Evolutionary conservation across 2,113 vertebrate species (phyloP).

Genomic region (Butorides virescens): DNA sequence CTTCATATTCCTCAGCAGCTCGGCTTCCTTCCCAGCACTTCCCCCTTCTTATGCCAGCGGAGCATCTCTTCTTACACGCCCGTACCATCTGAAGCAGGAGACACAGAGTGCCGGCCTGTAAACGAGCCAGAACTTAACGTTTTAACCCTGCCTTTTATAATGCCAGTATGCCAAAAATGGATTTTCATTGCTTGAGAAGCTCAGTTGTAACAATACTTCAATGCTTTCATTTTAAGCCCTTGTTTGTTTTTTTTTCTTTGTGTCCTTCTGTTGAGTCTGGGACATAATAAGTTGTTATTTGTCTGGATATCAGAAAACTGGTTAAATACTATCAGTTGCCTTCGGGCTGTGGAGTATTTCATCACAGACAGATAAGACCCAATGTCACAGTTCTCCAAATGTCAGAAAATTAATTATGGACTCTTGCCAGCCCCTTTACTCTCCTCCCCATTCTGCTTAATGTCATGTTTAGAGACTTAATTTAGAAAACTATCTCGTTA

Average conservation of each 20-base stretch:
- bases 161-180: neutral
- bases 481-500: conserved; percentile 10
- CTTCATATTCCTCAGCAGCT: neutral
- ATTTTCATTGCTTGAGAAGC: neutral
- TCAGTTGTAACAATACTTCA: neutral
- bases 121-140: neutral
- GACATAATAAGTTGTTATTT: neutral
- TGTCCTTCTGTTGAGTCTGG: neutral
- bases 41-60: neutral
- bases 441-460: neutral
- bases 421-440: conserved; percentile 10
- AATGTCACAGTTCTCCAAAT: conserved; percentile 54
- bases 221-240: neutral
- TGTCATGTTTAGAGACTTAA: conserved; percentile 26
- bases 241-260: neutral
- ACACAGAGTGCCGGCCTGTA: neutral
- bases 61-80: neutral
- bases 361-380: neutral
- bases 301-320: neutral
- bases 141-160: neutral
- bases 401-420: conserved; percentile 50
- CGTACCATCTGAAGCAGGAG: neutral
- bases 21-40: neutral
- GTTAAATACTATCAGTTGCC: neutral
- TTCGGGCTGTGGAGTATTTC: neutral